Evolutionary conservation across 2,113 vertebrate genomes (phyloP).

Genomic region (Xiphophorus maculatus): DNA sequence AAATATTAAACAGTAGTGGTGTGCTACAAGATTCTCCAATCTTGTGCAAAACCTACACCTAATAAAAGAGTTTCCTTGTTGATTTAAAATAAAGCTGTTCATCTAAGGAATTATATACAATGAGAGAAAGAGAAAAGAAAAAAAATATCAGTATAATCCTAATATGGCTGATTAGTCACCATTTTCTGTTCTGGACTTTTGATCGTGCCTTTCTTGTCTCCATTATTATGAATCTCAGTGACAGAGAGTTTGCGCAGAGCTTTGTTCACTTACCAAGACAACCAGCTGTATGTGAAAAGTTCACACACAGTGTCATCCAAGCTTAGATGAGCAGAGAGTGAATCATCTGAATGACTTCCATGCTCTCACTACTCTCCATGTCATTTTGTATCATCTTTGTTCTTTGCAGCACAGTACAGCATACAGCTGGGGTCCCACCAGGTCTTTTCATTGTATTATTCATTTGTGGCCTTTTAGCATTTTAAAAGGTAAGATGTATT

Average conservation of each 20-base stretch:
- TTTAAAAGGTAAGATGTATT: conserved; percentile 12
- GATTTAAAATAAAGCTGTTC: background rate
- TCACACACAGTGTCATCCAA: conserved; percentile 33
- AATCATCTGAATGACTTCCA: conserved; percentile 60
- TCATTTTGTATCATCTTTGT: conserved; percentile 51
- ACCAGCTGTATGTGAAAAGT: conserved; percentile 60
- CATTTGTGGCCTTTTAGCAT: conserved; percentile 44
- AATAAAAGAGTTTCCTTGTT: background rate
- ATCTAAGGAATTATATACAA: background rate
- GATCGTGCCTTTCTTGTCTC: conserved; percentile 24
- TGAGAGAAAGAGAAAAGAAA: background rate
- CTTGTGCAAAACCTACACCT: too few species aligned
- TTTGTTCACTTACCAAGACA: conserved; percentile 67
- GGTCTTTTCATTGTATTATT: conserved; percentile 46
- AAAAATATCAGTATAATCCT: background rate
- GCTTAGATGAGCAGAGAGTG: conserved; percentile 55
- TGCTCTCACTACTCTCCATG: conserved; percentile 43
- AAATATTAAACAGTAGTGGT: too few species aligned
- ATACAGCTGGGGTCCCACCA: conserved; percentile 51
- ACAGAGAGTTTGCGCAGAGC: conserved; percentile 42
- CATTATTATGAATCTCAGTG: conserved; percentile 44
- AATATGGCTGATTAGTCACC: background rate
- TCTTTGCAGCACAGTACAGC: conserved; percentile 37
- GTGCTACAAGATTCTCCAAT: too few species aligned
- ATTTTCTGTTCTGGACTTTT: conserved; percentile 9